Conservation (phyloP, 2,888 invertebrate species). For the Liodrosophila aerea region DNA sequence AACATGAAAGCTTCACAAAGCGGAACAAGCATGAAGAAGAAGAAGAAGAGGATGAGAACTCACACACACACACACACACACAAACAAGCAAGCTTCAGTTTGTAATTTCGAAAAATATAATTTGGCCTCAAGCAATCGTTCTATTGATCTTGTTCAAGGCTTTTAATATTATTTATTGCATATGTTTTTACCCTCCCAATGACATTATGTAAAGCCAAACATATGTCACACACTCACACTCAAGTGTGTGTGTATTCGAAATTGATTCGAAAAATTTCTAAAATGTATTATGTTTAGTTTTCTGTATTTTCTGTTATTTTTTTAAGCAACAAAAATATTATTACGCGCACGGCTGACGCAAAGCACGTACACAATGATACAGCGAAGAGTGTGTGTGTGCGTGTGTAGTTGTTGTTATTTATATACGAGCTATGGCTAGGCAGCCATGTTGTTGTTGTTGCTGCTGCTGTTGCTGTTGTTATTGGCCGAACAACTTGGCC, state of each 20-base stretch:
- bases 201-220: slow-evolving; percentile 6
- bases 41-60: slow-evolving; percentile 7
- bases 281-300: slow-evolving; percentile 28
- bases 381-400: slow-evolving; percentile 8
- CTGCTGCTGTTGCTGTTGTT: no score
- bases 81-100: neutral
- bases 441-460: slow-evolving; percentile 32
- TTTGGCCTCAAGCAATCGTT: slow-evolving; percentile 23
- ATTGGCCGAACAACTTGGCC: slow-evolving; percentile 46
- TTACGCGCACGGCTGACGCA: slow-evolving; percentile 62
- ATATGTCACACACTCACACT: neutral
- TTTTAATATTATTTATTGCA: slow-evolving; percentile 3
- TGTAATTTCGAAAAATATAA: slow-evolving; percentile 11
- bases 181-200: no score
- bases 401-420: slow-evolving; percentile 48
- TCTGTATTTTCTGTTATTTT: slow-evolving; percentile 21
- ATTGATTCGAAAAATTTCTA: slow-evolving; percentile 35
- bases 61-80: slow-evolving; percentile 12
- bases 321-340: slow-evolving; percentile 36
- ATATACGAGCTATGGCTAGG: slow-evolving; percentile 51
- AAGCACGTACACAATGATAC: slow-evolving; percentile 59
- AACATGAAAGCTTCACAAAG: slow-evolving; percentile 31
- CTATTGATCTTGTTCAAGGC: slow-evolving; percentile 41
- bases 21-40: slow-evolving; percentile 15
- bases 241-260: slow-evolving; percentile 12